A percentile compares a stretch with the other conserved stretches of the same genome.
phyloP scores from a whole-genome alignment of 2,797 vertebrate genomes.

The Smutsia temminckii region DNA sequence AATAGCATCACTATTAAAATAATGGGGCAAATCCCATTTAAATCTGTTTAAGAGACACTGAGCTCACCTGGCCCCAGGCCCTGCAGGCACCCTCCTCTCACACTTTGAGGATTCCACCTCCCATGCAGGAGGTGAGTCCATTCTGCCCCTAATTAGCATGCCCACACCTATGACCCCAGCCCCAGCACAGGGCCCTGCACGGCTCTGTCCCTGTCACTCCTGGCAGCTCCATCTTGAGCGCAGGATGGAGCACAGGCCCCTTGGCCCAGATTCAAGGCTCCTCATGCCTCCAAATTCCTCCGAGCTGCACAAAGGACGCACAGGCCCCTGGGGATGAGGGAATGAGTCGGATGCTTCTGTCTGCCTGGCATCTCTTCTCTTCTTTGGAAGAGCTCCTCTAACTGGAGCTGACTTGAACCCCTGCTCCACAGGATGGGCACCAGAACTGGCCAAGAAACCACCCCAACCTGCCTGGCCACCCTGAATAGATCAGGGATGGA shows the following conservation, averaged over 20 bases:
- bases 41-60: background rate
- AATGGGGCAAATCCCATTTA: background rate
- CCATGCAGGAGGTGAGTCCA: fast-evolving
- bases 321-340: background rate
- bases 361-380: background rate
- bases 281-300: too few species aligned
- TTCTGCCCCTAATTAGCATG: fast-evolving
- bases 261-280: background rate
- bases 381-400: background rate
- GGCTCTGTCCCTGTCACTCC: background rate
- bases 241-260: background rate
- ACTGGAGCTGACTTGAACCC: background rate
- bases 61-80: background rate
- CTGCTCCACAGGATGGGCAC: background rate
- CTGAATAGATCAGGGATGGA: background rate
- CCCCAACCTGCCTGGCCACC: background rate
- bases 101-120: background rate
- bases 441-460: background rate
- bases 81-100: background rate
- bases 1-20: background rate
- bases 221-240: background rate
- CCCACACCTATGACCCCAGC: background rate
- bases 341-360: background rate
- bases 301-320: background rate
- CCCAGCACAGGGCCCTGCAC: background rate